Percentiles rank a stretch among this genome's conserved stretches.
phyloP scores from a whole-genome alignment of 2,113 vertebrate genomes.

The Zosterops japonicus region DNA sequence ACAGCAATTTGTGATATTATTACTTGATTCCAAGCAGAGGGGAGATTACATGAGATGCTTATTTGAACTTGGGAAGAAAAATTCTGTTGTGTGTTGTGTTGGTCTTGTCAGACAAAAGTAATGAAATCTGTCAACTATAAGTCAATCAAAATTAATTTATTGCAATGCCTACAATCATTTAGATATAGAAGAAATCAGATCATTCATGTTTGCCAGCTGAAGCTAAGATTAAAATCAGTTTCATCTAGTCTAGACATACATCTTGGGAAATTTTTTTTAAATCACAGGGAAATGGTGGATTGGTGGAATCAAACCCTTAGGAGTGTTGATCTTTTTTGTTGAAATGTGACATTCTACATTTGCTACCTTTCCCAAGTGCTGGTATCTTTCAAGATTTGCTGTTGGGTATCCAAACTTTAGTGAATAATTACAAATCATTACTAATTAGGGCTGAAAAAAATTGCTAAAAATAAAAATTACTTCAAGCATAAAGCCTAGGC shows the following conservation, averaged over 20 bases:
- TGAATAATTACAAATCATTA: background rate
- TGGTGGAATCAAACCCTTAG: background rate
- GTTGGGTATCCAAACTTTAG: background rate
- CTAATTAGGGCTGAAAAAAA: background rate
- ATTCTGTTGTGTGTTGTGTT: background rate
- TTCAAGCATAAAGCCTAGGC: background rate
- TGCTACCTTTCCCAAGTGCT: fast-evolving
- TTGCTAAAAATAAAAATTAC: background rate
- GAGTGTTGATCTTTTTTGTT: background rate
- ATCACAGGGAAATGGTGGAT: fast-evolving
- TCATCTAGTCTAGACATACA: background rate
- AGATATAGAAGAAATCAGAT: background rate
- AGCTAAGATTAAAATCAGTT: background rate
- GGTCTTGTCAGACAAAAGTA: background rate
- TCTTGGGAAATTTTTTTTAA: background rate
- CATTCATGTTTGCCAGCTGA: background rate
- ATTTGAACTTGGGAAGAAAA: background rate
- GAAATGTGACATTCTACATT: background rate
- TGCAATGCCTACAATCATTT: background rate
- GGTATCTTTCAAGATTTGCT: background rate
- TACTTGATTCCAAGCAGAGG: background rate
- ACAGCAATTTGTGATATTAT: background rate
- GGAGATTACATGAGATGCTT: background rate
- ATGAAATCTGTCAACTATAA: background rate
- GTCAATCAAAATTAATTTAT: background rate